Conservation (phyloP, 1,140 invertebrate genomes). For the Platyura marginata region DNA sequence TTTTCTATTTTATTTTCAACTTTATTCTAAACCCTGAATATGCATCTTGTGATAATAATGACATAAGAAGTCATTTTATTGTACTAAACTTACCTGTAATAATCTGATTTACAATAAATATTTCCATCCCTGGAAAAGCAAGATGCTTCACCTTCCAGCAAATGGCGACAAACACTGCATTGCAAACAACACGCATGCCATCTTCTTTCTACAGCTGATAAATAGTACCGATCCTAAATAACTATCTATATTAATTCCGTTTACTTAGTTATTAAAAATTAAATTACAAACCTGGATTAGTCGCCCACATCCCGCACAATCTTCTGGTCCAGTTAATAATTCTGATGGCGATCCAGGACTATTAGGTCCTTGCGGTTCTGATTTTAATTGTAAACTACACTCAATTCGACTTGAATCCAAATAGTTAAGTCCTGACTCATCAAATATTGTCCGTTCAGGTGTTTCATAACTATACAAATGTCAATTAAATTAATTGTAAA, state of each 20-base stretch:
- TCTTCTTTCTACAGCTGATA: constrained; percentile 76
- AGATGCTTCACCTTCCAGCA: constrained; percentile 76
- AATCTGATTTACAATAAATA: constrained; percentile 95
- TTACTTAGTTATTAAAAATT: no score
- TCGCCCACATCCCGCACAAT: constrained; percentile 24
- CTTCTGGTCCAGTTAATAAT: constrained; percentile 12
- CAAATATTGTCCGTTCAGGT: neutral
- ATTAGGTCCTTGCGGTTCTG: constrained; percentile 21
- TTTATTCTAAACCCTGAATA: no score
- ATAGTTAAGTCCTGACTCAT: neutral
- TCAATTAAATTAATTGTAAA: neutral
- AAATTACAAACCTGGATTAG: constrained; percentile 23
- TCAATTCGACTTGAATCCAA: neutral
- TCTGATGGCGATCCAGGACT: constrained; percentile 22
- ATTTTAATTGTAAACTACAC: constrained; percentile 14
- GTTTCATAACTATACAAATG: neutral
- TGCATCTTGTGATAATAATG: no score
- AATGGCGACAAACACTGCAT: constrained; percentile 78
- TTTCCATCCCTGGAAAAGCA: constrained; percentile 87
- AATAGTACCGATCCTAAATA: constrained; percentile 70
- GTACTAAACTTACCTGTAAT: constrained; percentile 75
- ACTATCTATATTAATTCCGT: no score
- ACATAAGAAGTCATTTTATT: neutral
- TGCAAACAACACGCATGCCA: constrained; percentile 86
- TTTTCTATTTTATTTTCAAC: no score